Base-by-base conservation (phyloP, 2,113 vertebrate genomes). In the Chloropsis hardwickii region DNA sequence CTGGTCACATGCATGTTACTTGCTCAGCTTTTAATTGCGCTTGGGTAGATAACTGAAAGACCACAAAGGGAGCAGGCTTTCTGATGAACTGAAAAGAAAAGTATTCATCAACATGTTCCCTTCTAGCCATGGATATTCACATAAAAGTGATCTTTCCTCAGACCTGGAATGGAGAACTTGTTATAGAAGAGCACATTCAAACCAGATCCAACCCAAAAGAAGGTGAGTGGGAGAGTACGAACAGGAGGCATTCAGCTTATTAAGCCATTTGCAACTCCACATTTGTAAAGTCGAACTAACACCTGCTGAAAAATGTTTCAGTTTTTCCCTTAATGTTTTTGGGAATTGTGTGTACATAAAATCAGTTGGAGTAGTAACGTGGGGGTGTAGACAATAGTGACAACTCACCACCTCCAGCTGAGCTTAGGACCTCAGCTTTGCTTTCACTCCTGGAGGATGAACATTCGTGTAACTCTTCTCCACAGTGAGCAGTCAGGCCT, bases 111-210 rank as follows among this genome's bases (percentile, higher is more conserved):
- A 62, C 7, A 7, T 12, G 10, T 70, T 83, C 42, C 67, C 29
- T 83, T 84, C 40, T 60, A 56, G 61, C 48, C 76, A 81, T 14
- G 42, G 50, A 29, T 77, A 91, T 51, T 91, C 50, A 91, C 27
- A 58, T 35, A 65, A 79, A 56, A 69, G 19, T 1, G 1, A 13
- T 78, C 27, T 86, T 86, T 78, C 51, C 51, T 81, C 48, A 33
- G 48, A 15, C 12, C 9, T 70, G 33, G 40, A 61, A 42, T 45
- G 27, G 74, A 91, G 54, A 88, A 27, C 7, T 62, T 57, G 10
- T 47, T 44, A 19, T 7, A 73, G 70, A 90, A 40, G 27, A 71
- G 11, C 35, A 47, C 50, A 54, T 15, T 54, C 16, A 80, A 77
- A 62, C 12, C 71, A 65, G 67, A 44, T 22, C 45, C 50, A 70